Base-by-base conservation (phyloP, 2,888 invertebrate genomes). In the Ennomos erosarius region DNA sequence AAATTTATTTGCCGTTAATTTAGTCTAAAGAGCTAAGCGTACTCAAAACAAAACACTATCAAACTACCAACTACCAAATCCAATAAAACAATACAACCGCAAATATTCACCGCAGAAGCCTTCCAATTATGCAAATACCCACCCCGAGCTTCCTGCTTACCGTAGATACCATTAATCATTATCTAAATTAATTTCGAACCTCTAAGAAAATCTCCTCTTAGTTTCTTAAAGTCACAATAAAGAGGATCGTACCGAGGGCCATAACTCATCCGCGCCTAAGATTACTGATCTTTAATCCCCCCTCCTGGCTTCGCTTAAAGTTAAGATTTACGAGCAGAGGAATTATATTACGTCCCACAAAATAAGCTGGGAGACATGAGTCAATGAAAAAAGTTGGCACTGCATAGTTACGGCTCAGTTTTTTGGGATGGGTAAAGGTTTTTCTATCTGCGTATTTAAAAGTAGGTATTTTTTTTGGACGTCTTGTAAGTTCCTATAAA, bases 201-300 rank as follows among this genome's bases (percentile, higher is more conserved):
- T 87, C 87, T 91, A 85, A 90, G 84, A 89, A 90, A 90, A 92
- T 90, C 90, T 87, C 84, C 86, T 85, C 89, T 87, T 86, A 89
- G 92, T 92, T 92, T 91, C 92, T 92, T 91, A 90, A 90, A 91
- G 90, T 91, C 91, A 91, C 91, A 91, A 91, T 91, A 91, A 90
- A 90, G 90, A 87, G 90, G 90, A 86, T 86, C 85, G 84, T 78
- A 81, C 82, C 75, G 77, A 75, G 77, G 93, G 91, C 93, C 93
- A 94, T 95, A 95, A 94, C 92, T 95, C 94, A 94, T 94, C 94
- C 90, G 92, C 90, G 80, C 93, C 93, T 93, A 93, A 94, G 94
- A 95, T 95, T 94, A 94, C 94, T 94, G 94, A 95, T 95, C 94
- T 95, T 94, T 95, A 95, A 95, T 95, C 95, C 94, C 94, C 94